Evolutionary conservation across 2,113 vertebrate species (phyloP).

Genomic region (Datnioides undecimradiatus): DNA sequence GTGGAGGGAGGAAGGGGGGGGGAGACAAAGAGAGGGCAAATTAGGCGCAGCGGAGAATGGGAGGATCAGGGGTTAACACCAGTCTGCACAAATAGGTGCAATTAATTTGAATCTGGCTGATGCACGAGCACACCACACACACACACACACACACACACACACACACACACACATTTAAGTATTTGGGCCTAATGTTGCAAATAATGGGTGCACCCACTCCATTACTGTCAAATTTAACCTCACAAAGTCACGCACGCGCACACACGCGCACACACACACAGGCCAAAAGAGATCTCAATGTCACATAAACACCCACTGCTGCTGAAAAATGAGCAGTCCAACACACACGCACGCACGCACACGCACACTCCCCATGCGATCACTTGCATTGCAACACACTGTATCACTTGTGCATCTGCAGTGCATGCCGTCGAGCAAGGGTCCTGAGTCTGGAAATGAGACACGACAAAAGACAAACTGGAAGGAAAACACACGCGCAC

Average conservation of each 20-base stretch:
- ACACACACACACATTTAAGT: slow-evolving; percentile 30
- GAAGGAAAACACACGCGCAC: background rate
- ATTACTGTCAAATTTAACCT: slow-evolving; percentile 65
- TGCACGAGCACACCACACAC: too few species aligned
- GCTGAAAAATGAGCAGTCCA: slow-evolving; percentile 15
- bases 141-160: slow-evolving; percentile 13
- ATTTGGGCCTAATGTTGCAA: slow-evolving; percentile 71
- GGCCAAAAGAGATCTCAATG: slow-evolving; percentile 6
- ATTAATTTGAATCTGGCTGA: slow-evolving; percentile 52
- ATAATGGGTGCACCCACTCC: slow-evolving; percentile 69
- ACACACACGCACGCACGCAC: too few species aligned
- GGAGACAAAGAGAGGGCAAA: slow-evolving; percentile 1
- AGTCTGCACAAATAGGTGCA: slow-evolving; percentile 34
- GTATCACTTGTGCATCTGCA: slow-evolving; percentile 40
- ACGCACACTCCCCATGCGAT: slow-evolving; percentile 45
- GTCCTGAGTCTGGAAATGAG: slow-evolving; percentile 44
- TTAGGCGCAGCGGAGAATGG: slow-evolving; percentile 16
- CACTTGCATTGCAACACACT: slow-evolving; percentile 42
- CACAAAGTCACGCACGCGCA: slow-evolving; percentile 28
- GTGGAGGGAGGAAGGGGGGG: background rate
- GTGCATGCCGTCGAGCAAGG: slow-evolving; percentile 42
- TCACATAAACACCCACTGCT: slow-evolving; percentile 14
- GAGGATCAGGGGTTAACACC: slow-evolving; percentile 57
- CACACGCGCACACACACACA: slow-evolving; percentile 22
- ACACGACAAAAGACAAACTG: slow-evolving; percentile 29